These are phyloP conservation scores for Augiades crinisus DNA, from an alignment of 2,888 invertebrate genomes.

Conservation along the genomic window DNA sequence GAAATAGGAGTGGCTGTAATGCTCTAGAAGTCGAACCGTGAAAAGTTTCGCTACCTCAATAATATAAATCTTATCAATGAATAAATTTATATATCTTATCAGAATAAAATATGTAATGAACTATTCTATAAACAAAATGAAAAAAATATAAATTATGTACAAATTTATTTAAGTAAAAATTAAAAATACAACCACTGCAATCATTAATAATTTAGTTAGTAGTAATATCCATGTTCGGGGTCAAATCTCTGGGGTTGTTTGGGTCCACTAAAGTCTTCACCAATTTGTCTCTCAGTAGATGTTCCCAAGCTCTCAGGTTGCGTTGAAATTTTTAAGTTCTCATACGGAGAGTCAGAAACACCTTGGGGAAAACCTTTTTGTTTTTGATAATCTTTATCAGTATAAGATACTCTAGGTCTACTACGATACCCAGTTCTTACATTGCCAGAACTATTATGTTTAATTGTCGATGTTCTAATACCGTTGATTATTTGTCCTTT, in stretches of 20 bases:
- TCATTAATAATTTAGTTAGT: conserved; percentile 39
- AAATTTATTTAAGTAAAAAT: neutral
- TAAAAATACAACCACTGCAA: conserved; percentile 4
- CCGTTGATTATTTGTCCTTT: neutral
- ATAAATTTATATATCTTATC: too few species aligned
- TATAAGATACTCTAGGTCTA: neutral
- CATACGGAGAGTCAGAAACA: too few species aligned
- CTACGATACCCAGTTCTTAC: conserved; percentile 1
- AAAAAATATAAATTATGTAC: neutral
- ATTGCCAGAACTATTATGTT: neutral
- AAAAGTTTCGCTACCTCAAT: too few species aligned
- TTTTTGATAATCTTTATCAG: neutral
- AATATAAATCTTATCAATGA: too few species aligned
- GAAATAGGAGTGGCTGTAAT: too few species aligned
- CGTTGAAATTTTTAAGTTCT: too few species aligned
- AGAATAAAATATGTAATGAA: too few species aligned
- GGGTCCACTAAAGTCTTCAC: conserved; percentile 65
- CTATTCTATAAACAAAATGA: neutral
- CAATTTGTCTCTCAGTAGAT: conserved; percentile 39
- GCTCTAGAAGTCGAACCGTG: too few species aligned
- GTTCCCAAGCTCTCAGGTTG: neutral
- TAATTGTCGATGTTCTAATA: neutral
- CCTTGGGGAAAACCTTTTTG: neutral
- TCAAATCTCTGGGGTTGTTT: conserved; percentile 57
- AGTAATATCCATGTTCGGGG: conserved; percentile 59